Evolutionary conservation across 2,888 invertebrate species (phyloP).

Genomic region (Nymphalis urticae): DNA sequence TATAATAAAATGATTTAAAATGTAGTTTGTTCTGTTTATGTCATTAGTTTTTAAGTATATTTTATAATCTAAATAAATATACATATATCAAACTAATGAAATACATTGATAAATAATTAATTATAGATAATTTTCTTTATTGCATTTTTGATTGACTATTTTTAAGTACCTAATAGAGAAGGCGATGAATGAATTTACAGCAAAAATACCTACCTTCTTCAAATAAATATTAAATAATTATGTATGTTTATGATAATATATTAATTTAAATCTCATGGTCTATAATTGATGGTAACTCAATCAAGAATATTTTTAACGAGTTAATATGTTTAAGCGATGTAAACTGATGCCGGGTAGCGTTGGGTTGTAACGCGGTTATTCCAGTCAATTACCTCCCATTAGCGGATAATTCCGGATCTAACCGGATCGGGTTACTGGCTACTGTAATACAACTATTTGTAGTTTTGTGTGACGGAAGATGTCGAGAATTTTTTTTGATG

Average conservation of each 20-base stretch:
- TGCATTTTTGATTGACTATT: too few species aligned
- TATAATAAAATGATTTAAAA: too few species aligned
- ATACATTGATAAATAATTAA: too few species aligned
- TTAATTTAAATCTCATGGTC: not conserved
- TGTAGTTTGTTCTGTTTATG: too few species aligned
- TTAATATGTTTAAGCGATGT: constrained; percentile 47
- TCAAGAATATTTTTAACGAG: constrained; percentile 31
- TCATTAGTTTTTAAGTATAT: too few species aligned
- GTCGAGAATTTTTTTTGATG: not conserved
- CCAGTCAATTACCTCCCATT: constrained; percentile 71
- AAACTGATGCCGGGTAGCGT: constrained; percentile 52
- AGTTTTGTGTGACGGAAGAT: constrained; percentile 1
- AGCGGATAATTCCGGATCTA: constrained; percentile 59
- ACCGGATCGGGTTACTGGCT: constrained; percentile 51
- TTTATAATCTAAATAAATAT: too few species aligned
- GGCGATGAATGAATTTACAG: too few species aligned
- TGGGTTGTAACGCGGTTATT: constrained; percentile 63
- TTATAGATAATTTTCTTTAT: too few species aligned
- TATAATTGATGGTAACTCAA: constrained; percentile 20
- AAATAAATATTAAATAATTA: not conserved
- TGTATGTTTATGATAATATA: not conserved
- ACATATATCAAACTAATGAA: too few species aligned
- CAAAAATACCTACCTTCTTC: too few species aligned
- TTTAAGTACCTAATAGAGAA: too few species aligned
- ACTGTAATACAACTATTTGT: constrained; percentile 25